phyloP scores from a whole-genome alignment of 2,797 vertebrate species.

The Danio albolineatus region DNA sequence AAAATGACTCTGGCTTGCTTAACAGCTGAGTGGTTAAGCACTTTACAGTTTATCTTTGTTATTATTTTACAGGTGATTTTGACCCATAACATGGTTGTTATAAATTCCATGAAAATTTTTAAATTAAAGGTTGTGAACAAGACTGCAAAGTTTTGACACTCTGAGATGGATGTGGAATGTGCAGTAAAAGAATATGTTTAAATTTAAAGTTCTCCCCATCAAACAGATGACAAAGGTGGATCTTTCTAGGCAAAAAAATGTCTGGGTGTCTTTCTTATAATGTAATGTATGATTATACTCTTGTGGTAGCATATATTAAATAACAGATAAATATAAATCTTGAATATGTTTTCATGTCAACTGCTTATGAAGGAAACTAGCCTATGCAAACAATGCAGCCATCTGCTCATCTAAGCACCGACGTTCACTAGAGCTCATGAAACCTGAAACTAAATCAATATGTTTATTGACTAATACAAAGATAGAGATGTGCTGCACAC shows the following conservation, averaged over 20 bases:
- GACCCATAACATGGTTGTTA: neutral
- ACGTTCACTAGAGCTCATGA: constrained; percentile 4
- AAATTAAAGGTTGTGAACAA: too few species aligned
- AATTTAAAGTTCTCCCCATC: neutral
- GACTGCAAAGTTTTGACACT: too few species aligned
- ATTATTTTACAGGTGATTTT: neutral
- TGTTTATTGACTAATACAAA: constrained; percentile 59
- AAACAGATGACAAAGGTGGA: neutral
- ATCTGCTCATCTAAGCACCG: constrained; percentile 38
- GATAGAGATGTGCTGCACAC: constrained; percentile 40
- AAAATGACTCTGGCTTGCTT: neutral
- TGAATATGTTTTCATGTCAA: neutral
- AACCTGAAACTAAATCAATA: constrained; percentile 64
- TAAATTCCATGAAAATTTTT: too few species aligned
- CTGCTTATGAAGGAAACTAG: neutral
- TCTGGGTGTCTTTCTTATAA: neutral
- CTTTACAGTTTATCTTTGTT: neutral
- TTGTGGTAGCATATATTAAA: neutral
- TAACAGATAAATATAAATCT: neutral
- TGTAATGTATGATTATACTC: neutral
- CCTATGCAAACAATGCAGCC: constrained; percentile 15
- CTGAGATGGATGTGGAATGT: too few species aligned
- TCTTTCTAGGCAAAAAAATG: too few species aligned
- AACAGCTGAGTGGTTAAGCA: neutral
- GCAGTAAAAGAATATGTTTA: too few species aligned